Evolutionary conservation across 2,113 vertebrate genomes (phyloP), one percentile per base, ranked within the genome.

Genomic region (Vidua macroura): DNA sequence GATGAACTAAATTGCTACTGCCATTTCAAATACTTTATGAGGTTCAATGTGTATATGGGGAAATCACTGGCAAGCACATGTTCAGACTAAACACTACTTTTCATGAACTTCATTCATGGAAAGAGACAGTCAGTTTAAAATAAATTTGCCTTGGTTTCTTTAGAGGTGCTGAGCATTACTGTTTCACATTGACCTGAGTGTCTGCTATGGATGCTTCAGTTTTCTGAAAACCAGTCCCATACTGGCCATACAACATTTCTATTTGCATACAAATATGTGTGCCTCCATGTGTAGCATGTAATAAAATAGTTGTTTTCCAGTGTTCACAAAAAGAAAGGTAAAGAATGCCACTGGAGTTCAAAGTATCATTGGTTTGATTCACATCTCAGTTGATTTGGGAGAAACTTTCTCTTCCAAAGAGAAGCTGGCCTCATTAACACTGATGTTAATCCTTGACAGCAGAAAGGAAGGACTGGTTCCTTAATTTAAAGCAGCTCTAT

Each of bases 401-500:
- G 37, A 91, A 48, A 79, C 52, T 72, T 69, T 69, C 44, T 48
- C 39, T 94, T 91, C 58, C 79, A 91, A 81, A 82, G 27, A 78
- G 84, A 93, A 91, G 58, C 27, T 95, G 91, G 63, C 33, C 68
- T 92, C 60, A 49, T 96, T 88, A 88, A 84, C 52, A 53, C 33
- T 94, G 72, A 92, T 37, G n/a, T 89, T 94, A 90, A 96, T 90
- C 68, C 44, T 39, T 93, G 64, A 74, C 51, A 92, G 69, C 27
- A 93, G 52, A 93, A 90, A 88, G 52, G 41, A 90, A 90, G 33
- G 25, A 74, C 53, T 85, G 48, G 41, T 67, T 83, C 46, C 15
- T 56, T 91, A 92, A 96, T 91, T 87, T 83, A 79, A 95, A 96
- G 56, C 91, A 95, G 87, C 39, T 66, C n/a, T 63, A 68, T 52